These are phyloP conservation scores for Addax nasomaculatus DNA, from an alignment of 2,113 vertebrate species.

Conservation along the genomic window DNA sequence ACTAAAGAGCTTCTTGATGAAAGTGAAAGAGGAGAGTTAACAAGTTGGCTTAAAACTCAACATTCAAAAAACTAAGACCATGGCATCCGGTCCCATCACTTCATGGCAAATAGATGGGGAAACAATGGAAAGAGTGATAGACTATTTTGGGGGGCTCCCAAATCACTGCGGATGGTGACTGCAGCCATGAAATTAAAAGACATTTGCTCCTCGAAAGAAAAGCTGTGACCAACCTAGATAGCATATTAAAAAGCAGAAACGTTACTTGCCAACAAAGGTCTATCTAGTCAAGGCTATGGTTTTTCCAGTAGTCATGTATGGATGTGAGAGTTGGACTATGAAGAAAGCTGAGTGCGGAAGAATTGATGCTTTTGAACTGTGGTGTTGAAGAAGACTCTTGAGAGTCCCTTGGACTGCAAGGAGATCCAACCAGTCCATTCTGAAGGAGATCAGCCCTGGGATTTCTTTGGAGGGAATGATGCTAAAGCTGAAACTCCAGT, in stretches of 20 bases:
- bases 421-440: background rate
- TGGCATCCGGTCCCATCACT: background rate
- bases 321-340: background rate
- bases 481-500: background rate
- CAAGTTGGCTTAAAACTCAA: background rate
- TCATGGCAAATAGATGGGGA: background rate
- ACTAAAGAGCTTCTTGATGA: background rate
- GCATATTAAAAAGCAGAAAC: background rate
- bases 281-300: background rate
- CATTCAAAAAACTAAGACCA: background rate
- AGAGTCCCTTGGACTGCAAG: background rate
- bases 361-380: background rate
- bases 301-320: background rate
- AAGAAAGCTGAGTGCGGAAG: background rate
- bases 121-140: background rate
- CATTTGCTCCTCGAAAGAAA: background rate
- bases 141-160: background rate
- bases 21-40: background rate
- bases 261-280: background rate
- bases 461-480: background rate
- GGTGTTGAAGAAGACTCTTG: background rate
- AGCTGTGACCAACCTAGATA: background rate
- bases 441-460: background rate
- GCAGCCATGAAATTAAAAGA: background rate
- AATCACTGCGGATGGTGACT: background rate